These are phyloP conservation scores for Rhagonycha fulva DNA, from an alignment of 2,888 invertebrate genomes.

Conservation along the genomic window DNA sequence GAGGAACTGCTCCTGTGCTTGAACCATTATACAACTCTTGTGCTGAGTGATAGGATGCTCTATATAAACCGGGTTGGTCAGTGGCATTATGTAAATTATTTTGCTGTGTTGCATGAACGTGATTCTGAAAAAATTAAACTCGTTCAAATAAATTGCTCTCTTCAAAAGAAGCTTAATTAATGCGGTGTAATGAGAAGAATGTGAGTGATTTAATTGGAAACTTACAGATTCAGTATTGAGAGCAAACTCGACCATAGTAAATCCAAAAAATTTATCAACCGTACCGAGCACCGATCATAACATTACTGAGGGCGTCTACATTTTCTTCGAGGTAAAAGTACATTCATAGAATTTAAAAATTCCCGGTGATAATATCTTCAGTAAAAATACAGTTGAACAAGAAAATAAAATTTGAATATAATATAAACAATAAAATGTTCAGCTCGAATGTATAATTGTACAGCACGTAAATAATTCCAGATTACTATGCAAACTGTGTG, in stretches of 20 bases:
- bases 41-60: conserved; percentile 60
- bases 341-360: conserved; percentile 49
- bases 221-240: conserved; percentile 42
- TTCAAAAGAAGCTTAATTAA: neutral
- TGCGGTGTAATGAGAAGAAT: neutral
- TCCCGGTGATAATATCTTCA: conserved; percentile 50
- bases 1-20: conserved; percentile 51
- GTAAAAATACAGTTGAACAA: conserved; percentile 45
- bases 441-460: conserved; percentile 9
- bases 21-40: conserved; percentile 55
- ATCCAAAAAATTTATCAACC: conserved; percentile 14
- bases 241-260: conserved; percentile 45
- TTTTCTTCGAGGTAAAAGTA: conserved; percentile 45
- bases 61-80: conserved; percentile 58
- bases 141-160: neutral
- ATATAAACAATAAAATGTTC: conserved; percentile 7
- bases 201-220: conserved; percentile 3
- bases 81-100: conserved; percentile 55
- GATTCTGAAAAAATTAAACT: conserved; percentile 43
- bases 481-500: conserved; percentile 18
- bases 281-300: conserved; percentile 43
- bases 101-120: conserved; percentile 58
- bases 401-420: conserved; percentile 20
- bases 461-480: conserved; percentile 14
- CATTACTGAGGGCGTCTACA: conserved; percentile 45